Evolutionary conservation across 2,113 vertebrate genomes (phyloP), one percentile per base, ranked within the genome.

Genomic region (Carettochelys insculpta): DNA sequence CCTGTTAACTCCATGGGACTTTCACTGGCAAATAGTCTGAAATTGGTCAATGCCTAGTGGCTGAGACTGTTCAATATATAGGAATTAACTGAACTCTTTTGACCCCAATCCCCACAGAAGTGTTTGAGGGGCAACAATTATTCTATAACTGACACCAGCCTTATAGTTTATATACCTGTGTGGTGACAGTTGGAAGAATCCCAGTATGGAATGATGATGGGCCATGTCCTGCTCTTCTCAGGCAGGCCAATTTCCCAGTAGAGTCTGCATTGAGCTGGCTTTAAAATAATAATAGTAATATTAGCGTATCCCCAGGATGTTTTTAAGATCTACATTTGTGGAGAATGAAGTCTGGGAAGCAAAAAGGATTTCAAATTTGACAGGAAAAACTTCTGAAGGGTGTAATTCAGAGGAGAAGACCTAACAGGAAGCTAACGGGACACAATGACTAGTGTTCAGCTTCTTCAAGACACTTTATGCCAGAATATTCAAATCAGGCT

Each of bases 101-200:
- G 52, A 20, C 25, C 5, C 52, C 48, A n/a, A n/a, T n/a, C n/a
- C n/a, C n/a, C n/a, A n/a, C n/a, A 50, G 48, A 50, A 14, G 11
- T 50, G 48, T 50, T 50, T 50, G 48, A 82, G 75, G 53, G 68
- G 75, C 52, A 31, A 84, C 76, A 52, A 22, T 24, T 78, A n/a
- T 87, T 90, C 77, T 93, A 5, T 1, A 84, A 92, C 86, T 78
- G 54, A 90, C 0, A 7, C 93, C 83, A 20, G 85, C 16, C 78
- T 92, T 78, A 52, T 13, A 43, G 89, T 90, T 90, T 80, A 78
- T 77, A 90, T 61, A 87, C 47, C 25, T 43, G 81, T 88, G 29
- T 90, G 84, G 51, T 45, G 90, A 90, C 92, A 96, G 90, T 95
- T 93, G 83, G 78, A 81, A 91, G 68, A 11, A 92, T 51, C 90